Base-by-base conservation (phyloP, 2,113 vertebrate genomes). In the Eupsittula cactorum region DNA sequence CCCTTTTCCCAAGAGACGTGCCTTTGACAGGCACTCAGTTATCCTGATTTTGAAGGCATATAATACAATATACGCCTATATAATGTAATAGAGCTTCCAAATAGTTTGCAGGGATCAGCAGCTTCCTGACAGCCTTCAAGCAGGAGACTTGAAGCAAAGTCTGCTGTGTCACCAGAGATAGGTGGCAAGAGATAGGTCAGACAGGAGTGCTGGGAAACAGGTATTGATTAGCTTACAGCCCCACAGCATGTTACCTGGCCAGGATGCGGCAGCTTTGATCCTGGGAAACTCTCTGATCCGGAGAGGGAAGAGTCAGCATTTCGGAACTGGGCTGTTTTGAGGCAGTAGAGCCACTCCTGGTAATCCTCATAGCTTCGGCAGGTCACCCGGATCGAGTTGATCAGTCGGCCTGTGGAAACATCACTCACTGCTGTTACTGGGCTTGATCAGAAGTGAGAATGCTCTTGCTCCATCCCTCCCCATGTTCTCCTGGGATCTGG, bases 341-440 rank as follows among this genome's bases (percentile, higher is more conserved):
- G 97, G 42, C 97, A 98, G 53, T 98, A 97, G 44, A 98, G 75
- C 98, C 98, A 98, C 68, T 97, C 98, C 77, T 92, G 94, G 68
- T 98, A 98, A 83, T 98, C 98, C 7, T 93, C 93, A 0, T 98
- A 98, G 88, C 90, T 98, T 96, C 77, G 79, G 44, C 98, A 98
- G n/a, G 80, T 86, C 95, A 98, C 98, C 3, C 98, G 97, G 92
- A 98, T 98, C 10, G 98, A 98, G 14, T 98, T 98, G 94, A 98
- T 98, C 42, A 98, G 95, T 0, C 65, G 97, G 33, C 98, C 98
- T 98, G 93, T 29, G 24, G 49, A 87, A 76, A 81, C 70, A 92
- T 5, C 75, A 2, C 52, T 23, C 3, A 0, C 12, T 33, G 79
- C 73, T n/a, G 16, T 53, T 3, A 35, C 52, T 0, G 11, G 15